Conservation (phyloP, 2,113 vertebrate species). For the Elaphurus davidianus region DNA sequence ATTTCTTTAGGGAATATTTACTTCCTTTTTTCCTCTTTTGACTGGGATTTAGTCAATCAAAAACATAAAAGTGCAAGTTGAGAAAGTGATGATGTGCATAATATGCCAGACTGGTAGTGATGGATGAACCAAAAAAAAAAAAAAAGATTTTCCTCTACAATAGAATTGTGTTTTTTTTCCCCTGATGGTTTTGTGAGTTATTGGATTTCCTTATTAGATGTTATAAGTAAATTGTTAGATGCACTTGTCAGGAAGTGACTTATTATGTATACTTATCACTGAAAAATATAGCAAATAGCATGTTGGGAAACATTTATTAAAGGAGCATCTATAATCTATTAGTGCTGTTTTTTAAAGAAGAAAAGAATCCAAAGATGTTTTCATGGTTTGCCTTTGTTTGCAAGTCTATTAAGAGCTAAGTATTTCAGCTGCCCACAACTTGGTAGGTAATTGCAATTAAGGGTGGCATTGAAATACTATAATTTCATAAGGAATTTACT, state of each 20-base stretch:
- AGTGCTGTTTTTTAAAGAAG: neutral
- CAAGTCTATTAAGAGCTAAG: neutral
- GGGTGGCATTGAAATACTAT: neutral
- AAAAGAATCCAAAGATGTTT: neutral
- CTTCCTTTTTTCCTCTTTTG: neutral
- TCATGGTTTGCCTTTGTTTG: slow-evolving; percentile 6
- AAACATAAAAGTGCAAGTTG: slow-evolving; percentile 4
- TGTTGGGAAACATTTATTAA: slow-evolving; percentile 47
- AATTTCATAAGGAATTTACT: slow-evolving; percentile 2
- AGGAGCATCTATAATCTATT: neutral
- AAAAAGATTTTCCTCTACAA: neutral
- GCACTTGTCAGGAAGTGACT: neutral
- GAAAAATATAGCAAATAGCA: neutral
- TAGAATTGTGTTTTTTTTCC: neutral
- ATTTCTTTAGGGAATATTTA: neutral
- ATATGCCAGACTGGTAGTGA: neutral
- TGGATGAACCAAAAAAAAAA: neutral
- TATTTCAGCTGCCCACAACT: neutral
- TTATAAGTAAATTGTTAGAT: slow-evolving; percentile 1
- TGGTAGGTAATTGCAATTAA: slow-evolving; percentile 10
- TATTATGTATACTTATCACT: slow-evolving; percentile 9
- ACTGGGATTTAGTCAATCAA: neutral
- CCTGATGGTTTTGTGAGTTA: neutral
- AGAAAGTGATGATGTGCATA: neutral
- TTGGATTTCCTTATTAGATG: slow-evolving; percentile 33